Base-by-base conservation (phyloP, 2,113 vertebrate species). In the Propithecus coquereli region DNA sequence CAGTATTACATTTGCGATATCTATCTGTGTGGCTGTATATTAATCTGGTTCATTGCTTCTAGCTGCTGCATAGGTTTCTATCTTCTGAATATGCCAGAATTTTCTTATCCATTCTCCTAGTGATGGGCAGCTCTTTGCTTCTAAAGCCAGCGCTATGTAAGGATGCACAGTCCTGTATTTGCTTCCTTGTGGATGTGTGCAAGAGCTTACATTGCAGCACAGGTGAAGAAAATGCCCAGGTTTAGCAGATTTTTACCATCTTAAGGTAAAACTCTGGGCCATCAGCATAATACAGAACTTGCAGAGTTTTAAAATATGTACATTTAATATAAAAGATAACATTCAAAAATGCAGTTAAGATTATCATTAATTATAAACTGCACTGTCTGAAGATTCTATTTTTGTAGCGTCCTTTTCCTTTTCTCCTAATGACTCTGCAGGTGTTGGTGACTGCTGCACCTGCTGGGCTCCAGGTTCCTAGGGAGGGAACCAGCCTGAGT, bases 321-420 rank as follows among this genome's bases (percentile, higher is more conserved):
- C 57, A 61, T 47, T 93, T 43, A 96, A 22, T 96, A 57, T 94
- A 84, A 92, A 97, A 79, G 65, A 54, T 89, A 66, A 65, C 87
- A 81, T 85, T 95, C 81, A 43, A 11, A 81, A 79, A 65, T 74
- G 32, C 5, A 40, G 23, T 23, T 45, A 81, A 50, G 59, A 77
- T 87, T 45, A 37, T 65, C 17, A 2, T 76, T 90, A 65, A 96
- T 92, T 84, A 84, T 22, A 30, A 37, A 5, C 76, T 6, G 4
- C 25, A 3, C 12, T 11, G 30, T 61, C 71, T 87, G 79, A 20
- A 59, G 85, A 27, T 43, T 59, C 81, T 97, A 40, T 89, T 93
- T 82, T 81, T 30, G 68, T 30, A 47, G 40, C 0, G 0, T 54
- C 91, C 57, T 6, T 73, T 89, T 74, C 91, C 93, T 92, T 61